Percentiles rank a stretch among this genome's conserved stretches.
These are phyloP conservation scores for Engystomops pustulosus DNA, from an alignment of 2,113 vertebrate genomes.

Conservation along the genomic window DNA sequence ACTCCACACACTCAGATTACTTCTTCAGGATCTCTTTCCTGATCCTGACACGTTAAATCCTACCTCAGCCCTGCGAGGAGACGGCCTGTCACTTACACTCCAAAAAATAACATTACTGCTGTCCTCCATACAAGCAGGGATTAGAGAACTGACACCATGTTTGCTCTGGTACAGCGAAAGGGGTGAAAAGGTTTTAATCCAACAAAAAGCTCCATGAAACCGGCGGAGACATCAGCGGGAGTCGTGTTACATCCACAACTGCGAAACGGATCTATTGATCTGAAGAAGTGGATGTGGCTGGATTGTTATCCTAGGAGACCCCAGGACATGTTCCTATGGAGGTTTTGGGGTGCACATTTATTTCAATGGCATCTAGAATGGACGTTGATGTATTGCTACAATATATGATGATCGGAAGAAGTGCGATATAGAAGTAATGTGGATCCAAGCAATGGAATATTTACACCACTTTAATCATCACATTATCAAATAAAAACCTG, in stretches of 20 bases:
- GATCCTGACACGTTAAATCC: constrained; percentile 40
- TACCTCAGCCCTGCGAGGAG: constrained; percentile 23
- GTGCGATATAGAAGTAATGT: background rate
- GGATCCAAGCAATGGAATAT: too few relatives aligned
- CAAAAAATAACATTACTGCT: constrained; percentile 44
- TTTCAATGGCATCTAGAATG: background rate
- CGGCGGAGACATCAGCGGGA: background rate
- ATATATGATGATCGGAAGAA: background rate
- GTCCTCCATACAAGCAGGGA: constrained; percentile 37
- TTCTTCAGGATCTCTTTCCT: constrained; percentile 37
- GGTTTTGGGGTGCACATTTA: background rate
- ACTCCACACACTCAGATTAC: constrained; percentile 46
- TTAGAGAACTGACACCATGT: constrained; percentile 38
- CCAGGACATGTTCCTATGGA: background rate
- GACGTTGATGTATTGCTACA: background rate
- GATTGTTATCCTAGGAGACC: background rate
- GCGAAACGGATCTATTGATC: background rate
- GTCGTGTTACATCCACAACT: constrained; percentile 11
- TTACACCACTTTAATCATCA: too few relatives aligned
- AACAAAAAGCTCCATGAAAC: constrained; percentile 10
- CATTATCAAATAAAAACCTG: too few relatives aligned
- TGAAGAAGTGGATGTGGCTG: background rate
- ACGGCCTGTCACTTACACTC: constrained; percentile 41
- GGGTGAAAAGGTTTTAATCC: constrained; percentile 35
- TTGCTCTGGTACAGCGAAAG: constrained; percentile 24